Base-by-base conservation (phyloP, 1,140 invertebrate species). In the Chionoecetes opilio region DNA sequence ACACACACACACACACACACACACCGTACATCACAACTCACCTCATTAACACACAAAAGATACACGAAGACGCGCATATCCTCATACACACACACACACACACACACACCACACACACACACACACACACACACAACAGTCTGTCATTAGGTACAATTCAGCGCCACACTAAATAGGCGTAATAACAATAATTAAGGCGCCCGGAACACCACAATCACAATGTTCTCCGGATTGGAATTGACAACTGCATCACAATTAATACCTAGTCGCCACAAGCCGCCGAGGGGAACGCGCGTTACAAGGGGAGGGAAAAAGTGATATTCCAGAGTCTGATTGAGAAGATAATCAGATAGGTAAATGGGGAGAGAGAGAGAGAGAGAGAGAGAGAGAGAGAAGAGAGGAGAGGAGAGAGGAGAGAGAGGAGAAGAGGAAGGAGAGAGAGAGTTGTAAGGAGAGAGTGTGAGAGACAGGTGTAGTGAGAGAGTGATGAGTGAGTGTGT, bases 1-100 rank as follows among this genome's bases (percentile, higher is more conserved):
- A 90, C 88, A 90, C 88, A 90, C 88, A 91, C 88, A 91, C 88
- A 91, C 88, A 91, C 88, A 46, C 38, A 91, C 88, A 91, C 88
- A 87, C 85, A 87, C 85, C n/a, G n/a, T n/a, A n/a, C n/a, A n/a
- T 8, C 82, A 85, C 82, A 85, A n/a, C n/a, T n/a, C n/a, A n/a
- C n/a, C n/a, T n/a, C n/a, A n/a, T n/a, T n/a, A n/a, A n/a, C n/a
- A n/a, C n/a, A n/a, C n/a, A n/a, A n/a, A n/a, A n/a, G n/a, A n/a
- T n/a, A n/a, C n/a, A n/a, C n/a, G n/a, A n/a, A n/a, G n/a, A n/a
- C n/a, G n/a, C n/a, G n/a, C n/a, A n/a, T n/a, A n/a, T n/a, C n/a
- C n/a, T n/a, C n/a, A n/a, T 6, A 85, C 82, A 85, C 82, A 85
- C 82, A 85, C 41, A 46, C 41, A 46, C 41, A 46, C 41, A 46